Conservation (phyloP, 2,888 invertebrate species). For the Xestia rhomboidea region DNA sequence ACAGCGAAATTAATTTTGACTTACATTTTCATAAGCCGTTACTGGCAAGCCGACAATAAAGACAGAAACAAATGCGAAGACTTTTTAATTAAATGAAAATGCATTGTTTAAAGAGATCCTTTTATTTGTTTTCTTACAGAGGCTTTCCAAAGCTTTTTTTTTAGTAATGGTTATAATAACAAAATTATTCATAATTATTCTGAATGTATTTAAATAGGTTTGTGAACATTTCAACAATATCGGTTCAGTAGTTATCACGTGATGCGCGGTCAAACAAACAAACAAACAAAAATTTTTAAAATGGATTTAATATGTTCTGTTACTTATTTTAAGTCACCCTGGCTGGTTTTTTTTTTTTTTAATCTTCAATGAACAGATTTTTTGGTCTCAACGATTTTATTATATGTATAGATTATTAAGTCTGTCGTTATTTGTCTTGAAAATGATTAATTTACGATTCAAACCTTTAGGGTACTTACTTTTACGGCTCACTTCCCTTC, state of each 20-base stretch:
- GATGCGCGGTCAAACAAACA: too few species aligned
- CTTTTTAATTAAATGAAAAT: constrained; percentile 14
- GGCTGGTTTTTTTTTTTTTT: too few species aligned
- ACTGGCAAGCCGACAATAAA: neutral
- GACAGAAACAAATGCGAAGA: neutral
- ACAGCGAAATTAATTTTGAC: constrained; percentile 17
- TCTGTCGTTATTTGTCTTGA: neutral
- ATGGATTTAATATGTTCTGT: too few species aligned
- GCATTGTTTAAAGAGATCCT: neutral
- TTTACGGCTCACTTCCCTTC: neutral
- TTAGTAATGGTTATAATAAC: neutral
- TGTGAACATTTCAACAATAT: too few species aligned
- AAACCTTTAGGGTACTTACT: neutral
- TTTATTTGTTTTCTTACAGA: neutral
- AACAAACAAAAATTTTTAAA: too few species aligned
- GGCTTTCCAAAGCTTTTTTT: neutral
- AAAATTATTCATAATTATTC: too few species aligned
- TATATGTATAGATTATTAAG: too few species aligned
- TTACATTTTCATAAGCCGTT: constrained; percentile 9
- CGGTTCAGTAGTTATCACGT: too few species aligned
- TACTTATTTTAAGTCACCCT: too few species aligned
- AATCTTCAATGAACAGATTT: too few species aligned
- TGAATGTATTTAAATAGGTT: too few species aligned
- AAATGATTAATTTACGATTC: neutral
- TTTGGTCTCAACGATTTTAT: too few species aligned